Evolutionary conservation across 1,140 invertebrate species (phyloP), one percentile per base, ranked within the genome.

Genomic region (Lepeophtheirus salmonis): DNA sequence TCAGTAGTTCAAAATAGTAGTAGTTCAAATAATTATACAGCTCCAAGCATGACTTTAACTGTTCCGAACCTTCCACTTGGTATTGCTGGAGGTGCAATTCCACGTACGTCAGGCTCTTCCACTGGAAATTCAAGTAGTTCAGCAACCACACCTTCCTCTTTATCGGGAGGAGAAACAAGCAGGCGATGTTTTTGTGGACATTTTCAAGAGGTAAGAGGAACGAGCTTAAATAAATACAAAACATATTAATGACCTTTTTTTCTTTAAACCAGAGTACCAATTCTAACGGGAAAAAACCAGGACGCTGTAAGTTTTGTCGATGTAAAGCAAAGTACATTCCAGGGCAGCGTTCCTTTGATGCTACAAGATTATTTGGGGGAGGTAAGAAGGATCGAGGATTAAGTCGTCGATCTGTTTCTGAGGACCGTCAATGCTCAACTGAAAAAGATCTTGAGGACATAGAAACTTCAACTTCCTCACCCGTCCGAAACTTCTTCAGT

Each of bases 291-390:
- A 25, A 57, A n/a, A 25, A 41, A n/a, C 22, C 22, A 16, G 55
- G 55, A 14, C 55, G 55, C 12, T 57, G 55, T 18, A 14, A 21
- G 13, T 41, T 57, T 25, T 57, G 55, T 17, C 55, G 55, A 26
- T 26, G 23, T 23, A 57, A 41, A 21, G 55, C 55, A 17, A 57
- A 57, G 14, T 57, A 57, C 25, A 18, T 57, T n/a, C 23, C 23
- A 3, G 26, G 55, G 17, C 55, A 57, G 25, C 21, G 55, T 3
- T 57, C 55, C 21, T 57, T 57, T 41, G 55, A 57, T 41, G 55
- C 55, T 16, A 17, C 55, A 41, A 57, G 26, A 23, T 23, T 57
- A 3, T 57, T 57, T 57, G 55, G 55, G 14, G 17, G 55, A 48
- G 30, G 30, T n/a, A 20, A 25, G 6, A 20, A 25, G 21, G 55